Evolutionary conservation across 2,888 invertebrate species (phyloP), one percentile per base, ranked within the genome.

Genomic region (Halocaridina rubra): DNA sequence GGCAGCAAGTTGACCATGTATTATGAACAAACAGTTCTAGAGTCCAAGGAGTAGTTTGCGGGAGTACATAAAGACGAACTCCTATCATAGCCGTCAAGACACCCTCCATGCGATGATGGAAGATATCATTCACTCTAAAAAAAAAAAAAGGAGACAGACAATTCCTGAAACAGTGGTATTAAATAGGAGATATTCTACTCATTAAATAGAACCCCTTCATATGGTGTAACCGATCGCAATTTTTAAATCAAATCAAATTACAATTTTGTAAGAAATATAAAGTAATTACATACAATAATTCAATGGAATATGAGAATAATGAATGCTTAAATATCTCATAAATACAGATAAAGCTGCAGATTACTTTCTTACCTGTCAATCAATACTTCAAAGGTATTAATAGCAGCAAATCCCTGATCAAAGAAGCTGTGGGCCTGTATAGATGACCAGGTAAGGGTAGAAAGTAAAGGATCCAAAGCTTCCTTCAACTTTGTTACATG

Each of bases 21-120:
- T 94, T 94, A 89, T 96, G 95, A 78, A 96, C 92, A 91, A 98
- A 97, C 88, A 95, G 94, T 84, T 97, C 96, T 46, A 97, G 94
- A 0, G 94, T 94, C 97, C 97, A 98, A 0, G 97, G 95, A 80
- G 94, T 94, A 88, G 95, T 95, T 91, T 94, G 94, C 13, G 97
- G 97, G 80, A 97, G 91, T 67, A 94, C 93, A 89, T 97, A 94
- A 76, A 98, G 92, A 0, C 94, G 93, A n/a, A 96, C 94, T 77
- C 94, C 94, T 90, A 96, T 96, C 96, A 98, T 98, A 88, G 95
- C 95, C 85, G 94, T 93, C 33, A 98, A 92, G 33, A 97, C 96
- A 90, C 96, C 95, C 84, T 97, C 93, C 88, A 98, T 97, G 90
- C 98, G 94, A 91, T 97, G 97, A 3, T 95, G 94, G 90, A 97